Percentiles rank a stretch among this genome's conserved stretches.
Evolutionary conservation across 2,113 vertebrate genomes (phyloP).

Genomic region (Athene noctua): DNA sequence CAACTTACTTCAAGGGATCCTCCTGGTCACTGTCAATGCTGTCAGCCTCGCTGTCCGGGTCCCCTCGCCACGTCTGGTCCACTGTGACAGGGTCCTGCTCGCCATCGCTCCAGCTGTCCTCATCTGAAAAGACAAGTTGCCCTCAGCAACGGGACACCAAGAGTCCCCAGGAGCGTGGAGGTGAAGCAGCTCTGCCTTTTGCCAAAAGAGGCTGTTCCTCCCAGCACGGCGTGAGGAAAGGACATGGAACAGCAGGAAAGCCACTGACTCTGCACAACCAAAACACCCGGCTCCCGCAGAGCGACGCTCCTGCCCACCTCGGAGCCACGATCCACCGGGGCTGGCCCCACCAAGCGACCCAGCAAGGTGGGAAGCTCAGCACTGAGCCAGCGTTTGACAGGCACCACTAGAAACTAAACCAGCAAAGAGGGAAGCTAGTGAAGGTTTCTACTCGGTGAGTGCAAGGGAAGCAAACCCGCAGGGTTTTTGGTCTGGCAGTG

Average conservation of each 20-base stretch:
- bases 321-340: rapidly evolving
- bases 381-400: neutral
- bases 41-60: conserved; percentile 96
- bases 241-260: rapidly evolving
- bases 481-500: rapidly evolving
- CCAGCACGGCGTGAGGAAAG: neutral
- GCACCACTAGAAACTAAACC: neutral
- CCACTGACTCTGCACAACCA: neutral
- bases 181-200: neutral
- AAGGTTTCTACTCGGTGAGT: rapidly evolving
- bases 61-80: conserved; percentile 96
- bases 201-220: neutral
- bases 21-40: conserved; percentile 97
- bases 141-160: rapidly evolving
- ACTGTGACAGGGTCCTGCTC: conserved; percentile 88
- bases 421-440: neutral
- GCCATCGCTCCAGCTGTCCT: conserved; percentile 94
- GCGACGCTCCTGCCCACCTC: rapidly evolving
- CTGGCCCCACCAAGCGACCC: rapidly evolving
- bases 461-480: neutral
- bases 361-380: neutral
- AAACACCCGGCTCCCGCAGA: neutral
- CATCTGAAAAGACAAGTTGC: conserved; percentile 75
- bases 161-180: neutral
- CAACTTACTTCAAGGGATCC: conserved; percentile 93